Evolutionary conservation across 2,797 vertebrate species (phyloP).

Genomic region (Antrozous pallidus): DNA sequence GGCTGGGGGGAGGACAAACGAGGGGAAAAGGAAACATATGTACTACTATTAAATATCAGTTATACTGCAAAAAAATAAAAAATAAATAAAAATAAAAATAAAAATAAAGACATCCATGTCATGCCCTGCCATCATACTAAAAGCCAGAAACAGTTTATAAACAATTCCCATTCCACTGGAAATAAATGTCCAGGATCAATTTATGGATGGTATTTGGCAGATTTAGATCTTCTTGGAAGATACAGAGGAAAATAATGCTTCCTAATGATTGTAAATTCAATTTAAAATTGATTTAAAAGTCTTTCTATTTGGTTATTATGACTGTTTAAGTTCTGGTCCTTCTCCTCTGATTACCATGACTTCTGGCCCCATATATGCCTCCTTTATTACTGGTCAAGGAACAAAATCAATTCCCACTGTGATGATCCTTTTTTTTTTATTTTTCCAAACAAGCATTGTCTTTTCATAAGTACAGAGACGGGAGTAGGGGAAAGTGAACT

Average conservation of each 20-base stretch:
- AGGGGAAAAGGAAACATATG: no score
- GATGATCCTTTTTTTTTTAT: slow-evolving; percentile 35
- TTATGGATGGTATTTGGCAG: slow-evolving; percentile 44
- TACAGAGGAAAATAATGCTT: slow-evolving; percentile 56
- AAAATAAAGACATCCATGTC: background rate
- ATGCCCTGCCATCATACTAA: background rate
- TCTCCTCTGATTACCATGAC: slow-evolving; percentile 53
- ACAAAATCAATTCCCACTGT: slow-evolving; percentile 62
- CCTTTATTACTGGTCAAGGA: slow-evolving; percentile 69
- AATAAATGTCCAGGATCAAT: slow-evolving; percentile 57
- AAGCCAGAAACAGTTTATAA: slow-evolving; percentile 19
- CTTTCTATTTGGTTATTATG: slow-evolving; percentile 57
- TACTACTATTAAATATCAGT: no score
- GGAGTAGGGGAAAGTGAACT: background rate
- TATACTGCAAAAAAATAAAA: no score
- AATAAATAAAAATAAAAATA: no score
- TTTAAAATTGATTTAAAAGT: slow-evolving; percentile 63
- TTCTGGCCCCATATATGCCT: slow-evolving; percentile 47
- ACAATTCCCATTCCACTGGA: slow-evolving; percentile 45
- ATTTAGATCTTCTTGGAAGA: slow-evolving; percentile 54
- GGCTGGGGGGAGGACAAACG: no score
- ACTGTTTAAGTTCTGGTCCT: slow-evolving; percentile 55
- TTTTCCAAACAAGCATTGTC: slow-evolving; percentile 38
- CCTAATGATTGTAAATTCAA: slow-evolving; percentile 67
- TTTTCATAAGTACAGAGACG: slow-evolving; percentile 4